A percentile compares a stretch with the other conserved stretches of the same genome.
phyloP scores from a whole-genome alignment of 2,113 vertebrate genomes.

The Suncus etruscus region DNA sequence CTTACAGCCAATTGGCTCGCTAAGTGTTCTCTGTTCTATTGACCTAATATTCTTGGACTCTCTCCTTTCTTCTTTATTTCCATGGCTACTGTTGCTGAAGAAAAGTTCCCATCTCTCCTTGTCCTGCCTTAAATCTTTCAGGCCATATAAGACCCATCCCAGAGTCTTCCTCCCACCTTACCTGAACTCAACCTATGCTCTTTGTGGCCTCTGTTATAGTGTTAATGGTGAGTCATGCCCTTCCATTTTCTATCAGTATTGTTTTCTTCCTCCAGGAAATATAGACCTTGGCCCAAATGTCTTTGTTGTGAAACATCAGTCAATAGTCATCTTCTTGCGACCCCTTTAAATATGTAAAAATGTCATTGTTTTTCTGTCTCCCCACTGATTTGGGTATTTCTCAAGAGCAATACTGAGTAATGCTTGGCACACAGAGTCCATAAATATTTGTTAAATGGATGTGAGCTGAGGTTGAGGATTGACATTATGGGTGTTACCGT shows the following conservation, averaged over 20 bases:
- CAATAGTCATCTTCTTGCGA: background rate
- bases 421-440: conserved; percentile 46
- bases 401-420: conserved; percentile 35
- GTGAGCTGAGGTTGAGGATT: background rate
- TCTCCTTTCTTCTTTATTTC: background rate
- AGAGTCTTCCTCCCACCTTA: background rate
- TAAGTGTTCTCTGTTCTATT: background rate
- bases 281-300: background rate
- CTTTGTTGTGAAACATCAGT: background rate
- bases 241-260: background rate
- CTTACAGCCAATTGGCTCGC: rapidly evolving
- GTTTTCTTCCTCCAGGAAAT: background rate
- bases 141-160: background rate
- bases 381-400: conserved; percentile 25
- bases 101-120: background rate
- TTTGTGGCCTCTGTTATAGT: background rate
- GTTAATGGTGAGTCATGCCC: background rate
- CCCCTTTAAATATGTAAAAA: conserved; percentile 23
- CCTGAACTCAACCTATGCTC: background rate
- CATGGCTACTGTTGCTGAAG: background rate
- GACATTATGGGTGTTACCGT: background rate
- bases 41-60: background rate
- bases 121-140: background rate
- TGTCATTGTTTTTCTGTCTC: conserved; percentile 42
- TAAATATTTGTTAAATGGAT: conserved; percentile 45